Base-by-base conservation (phyloP, 2,113 vertebrate species). In the Phyllopteryx taeniolatus region DNA sequence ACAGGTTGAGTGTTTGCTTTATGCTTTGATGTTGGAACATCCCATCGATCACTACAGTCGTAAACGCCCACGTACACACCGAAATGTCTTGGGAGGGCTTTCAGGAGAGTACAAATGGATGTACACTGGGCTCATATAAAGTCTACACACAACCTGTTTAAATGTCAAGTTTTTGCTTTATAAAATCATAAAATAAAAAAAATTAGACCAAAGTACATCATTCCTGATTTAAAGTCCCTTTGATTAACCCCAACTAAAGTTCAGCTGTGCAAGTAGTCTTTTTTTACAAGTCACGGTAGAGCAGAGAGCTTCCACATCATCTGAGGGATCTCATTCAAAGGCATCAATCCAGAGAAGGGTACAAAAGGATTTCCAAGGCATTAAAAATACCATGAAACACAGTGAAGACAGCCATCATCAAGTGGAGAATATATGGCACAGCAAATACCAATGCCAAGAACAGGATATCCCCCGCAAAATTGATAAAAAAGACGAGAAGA, bases 1-100 rank as follows among this genome's bases (percentile, higher is more conserved):
- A 53, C 17, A 39, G 5, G 15, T 47, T 47, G 17, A 65, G 49
- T 27, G 35, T 49, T 66, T 73, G 13, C 43, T 75, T 33, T 27
- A 11, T 13, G 4, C 33, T 78, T 20, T 56, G 49, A 5, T 15
- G 62, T 60, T 56, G 51, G 43, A 46, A 69, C 39, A 3, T 44
- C 42, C 42, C 53, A 78, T 78, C 73, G 15, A 39, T 74, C 59
- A 77, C 61, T 43, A 33, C 68, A 17, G 9, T 65, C 33, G 53
- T 31, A 54, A 49, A 59, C 54, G 31, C 46, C 54, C 35, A 39
- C 61, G 35, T 8, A 22, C 39, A 46, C 49, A 7, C 17, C 35
- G 53, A n/a, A 19, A 56, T 56, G 53, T 56, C 53, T n/a, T n/a
- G 20, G 20, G 53, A 56, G 19, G 8, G 20, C 8, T 56, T 54